Evolutionary conservation across 2,797 vertebrate genomes (phyloP), one percentile per base, ranked within the genome.

Genomic region (Cichlasoma orientale): DNA sequence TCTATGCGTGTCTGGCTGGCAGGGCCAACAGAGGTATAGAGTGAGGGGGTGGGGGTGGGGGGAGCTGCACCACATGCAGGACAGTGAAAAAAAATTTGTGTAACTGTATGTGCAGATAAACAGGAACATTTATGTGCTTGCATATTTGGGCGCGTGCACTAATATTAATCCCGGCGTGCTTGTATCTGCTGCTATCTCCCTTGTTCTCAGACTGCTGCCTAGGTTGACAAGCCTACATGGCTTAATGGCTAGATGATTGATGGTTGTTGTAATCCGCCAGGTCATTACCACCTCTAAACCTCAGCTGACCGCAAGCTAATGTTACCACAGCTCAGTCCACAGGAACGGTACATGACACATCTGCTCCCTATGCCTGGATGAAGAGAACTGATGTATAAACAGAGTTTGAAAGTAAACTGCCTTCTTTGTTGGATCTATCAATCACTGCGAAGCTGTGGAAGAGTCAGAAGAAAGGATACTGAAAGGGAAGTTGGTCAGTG

Each of bases 171-270:
- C 53, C 47, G 75, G 31, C 38, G 55, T 38, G 53, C 2, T 4
- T 11, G 1, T 12, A 19, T 58, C 29, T 36, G 5, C 23, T 61
- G 38, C 50, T 74, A 25, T 69, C 58, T 75, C 78, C 55, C 72
- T 57, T 63, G 80, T n/a, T 80, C 58, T 82, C 78, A 75, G 84
- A 85, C 72, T 63, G 66, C 74, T 58, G 72, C 80, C 79, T 27
- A 70, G 44, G 83, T 76, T 88, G 88, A 92, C 82, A 80, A 92
- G 90, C 78, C 70, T 77, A 27, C 75, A 56, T n/a, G 80, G 83
- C 82, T 91, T 92, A 94, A 93, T 90, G 84, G 77, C 79, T 80
- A n/a, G 77, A 91, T 93, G 91, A 93, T 77, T 86, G 92, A 93
- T 84, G 88, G 78, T 82, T 77, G 82, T 85, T 82, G 84, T 91